phyloP scores from a whole-genome alignment of 2,797 vertebrate genomes.

The Pangasius djambal region DNA sequence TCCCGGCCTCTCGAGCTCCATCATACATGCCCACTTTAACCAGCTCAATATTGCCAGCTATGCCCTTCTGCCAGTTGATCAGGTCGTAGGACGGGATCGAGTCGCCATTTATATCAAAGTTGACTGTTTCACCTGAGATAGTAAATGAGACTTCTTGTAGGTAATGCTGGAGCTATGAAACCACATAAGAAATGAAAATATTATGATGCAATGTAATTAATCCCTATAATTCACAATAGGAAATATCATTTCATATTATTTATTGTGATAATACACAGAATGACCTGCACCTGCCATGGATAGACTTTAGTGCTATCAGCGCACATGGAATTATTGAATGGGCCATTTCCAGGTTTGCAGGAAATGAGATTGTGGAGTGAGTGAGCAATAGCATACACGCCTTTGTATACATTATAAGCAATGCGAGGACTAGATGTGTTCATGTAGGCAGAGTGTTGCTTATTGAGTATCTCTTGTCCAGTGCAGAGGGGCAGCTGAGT shows the following conservation, averaged over 20 bases:
- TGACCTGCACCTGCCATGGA: conserved; percentile 76
- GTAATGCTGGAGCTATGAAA: conserved; percentile 74
- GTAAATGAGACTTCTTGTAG: conserved; percentile 72
- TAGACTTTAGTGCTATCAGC: conserved; percentile 66
- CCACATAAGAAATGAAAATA: conserved; percentile 1
- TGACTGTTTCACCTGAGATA: conserved; percentile 71
- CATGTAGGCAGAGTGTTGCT: conserved; percentile 72
- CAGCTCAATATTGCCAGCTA: conserved; percentile 72
- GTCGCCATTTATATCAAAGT: conserved; percentile 78
- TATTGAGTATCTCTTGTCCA: conserved; percentile 66
- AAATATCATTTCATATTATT: background rate
- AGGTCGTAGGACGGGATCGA: conserved; percentile 77
- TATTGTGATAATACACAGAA: background rate
- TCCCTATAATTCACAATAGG: background rate
- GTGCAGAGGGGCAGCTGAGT: conserved; percentile 62
- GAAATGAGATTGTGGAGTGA: conserved; percentile 74
- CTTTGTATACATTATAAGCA: conserved; percentile 77
- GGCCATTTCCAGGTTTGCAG: conserved; percentile 69
- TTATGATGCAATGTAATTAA: background rate
- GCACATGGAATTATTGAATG: conserved; percentile 72
- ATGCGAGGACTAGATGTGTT: conserved; percentile 76
- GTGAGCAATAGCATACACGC: conserved; percentile 75
- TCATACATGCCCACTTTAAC: conserved; percentile 77
- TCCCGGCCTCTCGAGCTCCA: conserved; percentile 67
- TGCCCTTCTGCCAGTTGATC: conserved; percentile 77